These are phyloP conservation scores for Machimus atricapillus DNA, from an alignment of 2,888 invertebrate genomes.

Conservation along the genomic window DNA sequence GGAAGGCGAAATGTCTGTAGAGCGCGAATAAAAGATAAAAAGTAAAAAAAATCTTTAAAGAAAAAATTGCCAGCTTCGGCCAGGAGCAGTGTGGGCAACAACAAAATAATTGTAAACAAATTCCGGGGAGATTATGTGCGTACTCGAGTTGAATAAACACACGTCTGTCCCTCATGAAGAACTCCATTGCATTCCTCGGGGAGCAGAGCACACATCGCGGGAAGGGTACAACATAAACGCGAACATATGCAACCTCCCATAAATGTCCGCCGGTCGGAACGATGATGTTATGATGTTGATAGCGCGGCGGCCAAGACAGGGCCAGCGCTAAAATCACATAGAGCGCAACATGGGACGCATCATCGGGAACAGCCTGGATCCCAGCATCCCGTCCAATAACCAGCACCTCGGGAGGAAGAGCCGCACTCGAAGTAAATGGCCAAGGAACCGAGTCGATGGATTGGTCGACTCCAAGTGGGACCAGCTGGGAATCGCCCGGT, in stretches of 20 bases:
- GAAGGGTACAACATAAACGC: slow-evolving; percentile 28
- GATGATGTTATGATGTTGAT: slow-evolving; percentile 37
- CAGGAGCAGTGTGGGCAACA: neutral
- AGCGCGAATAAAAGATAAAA: neutral
- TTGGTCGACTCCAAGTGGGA: slow-evolving; percentile 1
- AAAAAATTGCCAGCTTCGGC: neutral
- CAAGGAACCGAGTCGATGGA: slow-evolving; percentile 34
- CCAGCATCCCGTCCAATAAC: slow-evolving; percentile 28
- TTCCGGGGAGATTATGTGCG: neutral
- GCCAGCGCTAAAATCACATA: neutral
- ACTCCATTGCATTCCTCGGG: slow-evolving; percentile 28
- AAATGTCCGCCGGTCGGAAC: slow-evolving; percentile 14
- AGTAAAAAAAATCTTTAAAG: neutral
- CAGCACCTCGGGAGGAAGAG: slow-evolving; percentile 27
- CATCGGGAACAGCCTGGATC: neutral
- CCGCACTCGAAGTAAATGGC: slow-evolving; percentile 21
- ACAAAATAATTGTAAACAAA: slow-evolving; percentile 11
- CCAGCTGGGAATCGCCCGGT: slow-evolving; percentile 12
- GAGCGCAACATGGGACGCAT: neutral
- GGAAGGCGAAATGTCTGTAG: neutral
- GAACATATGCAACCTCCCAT: slow-evolving; percentile 33
- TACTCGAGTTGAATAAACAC: slow-evolving; percentile 7
- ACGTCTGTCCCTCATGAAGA: neutral
- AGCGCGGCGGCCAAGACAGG: neutral
- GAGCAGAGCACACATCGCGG: neutral